Conservation (phyloP, 2,797 vertebrate genomes). For the Diceros bicornis region DNA sequence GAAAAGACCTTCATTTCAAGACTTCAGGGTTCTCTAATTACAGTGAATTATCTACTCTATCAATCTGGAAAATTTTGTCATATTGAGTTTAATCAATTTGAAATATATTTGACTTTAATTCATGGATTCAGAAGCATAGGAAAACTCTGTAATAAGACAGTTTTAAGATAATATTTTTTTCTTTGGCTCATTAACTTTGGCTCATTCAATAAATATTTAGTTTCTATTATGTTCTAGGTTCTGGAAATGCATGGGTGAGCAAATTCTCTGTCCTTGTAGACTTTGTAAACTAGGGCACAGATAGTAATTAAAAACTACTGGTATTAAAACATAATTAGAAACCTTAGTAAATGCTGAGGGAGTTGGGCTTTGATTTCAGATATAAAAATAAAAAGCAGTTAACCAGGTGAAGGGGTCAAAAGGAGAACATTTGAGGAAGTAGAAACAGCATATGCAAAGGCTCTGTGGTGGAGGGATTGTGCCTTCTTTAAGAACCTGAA, state of each 20-base stretch:
- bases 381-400: not conserved
- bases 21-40: constrained; percentile 28
- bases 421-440: not conserved
- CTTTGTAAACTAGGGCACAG: not conserved
- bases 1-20: constrained; percentile 33
- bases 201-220: not conserved
- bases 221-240: constrained; percentile 3
- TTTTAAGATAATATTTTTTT: constrained; percentile 21
- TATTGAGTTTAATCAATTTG: constrained; percentile 23
- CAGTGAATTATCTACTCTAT: constrained; percentile 31
- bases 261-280: not conserved
- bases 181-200: not conserved
- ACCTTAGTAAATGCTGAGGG: not conserved
- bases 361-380: not conserved
- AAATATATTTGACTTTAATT: constrained; percentile 48
- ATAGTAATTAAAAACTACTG: not conserved
- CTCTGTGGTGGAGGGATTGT: not conserved
- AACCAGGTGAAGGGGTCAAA: not conserved
- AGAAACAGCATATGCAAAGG: not conserved
- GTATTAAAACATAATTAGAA: not conserved
- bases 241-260: not conserved
- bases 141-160: not conserved
- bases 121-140: not conserved
- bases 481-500: not conserved
- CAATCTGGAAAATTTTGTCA: not conserved